phyloP scores from a whole-genome alignment of 2,113 vertebrate species.

The Bostrychus sinensis region DNA sequence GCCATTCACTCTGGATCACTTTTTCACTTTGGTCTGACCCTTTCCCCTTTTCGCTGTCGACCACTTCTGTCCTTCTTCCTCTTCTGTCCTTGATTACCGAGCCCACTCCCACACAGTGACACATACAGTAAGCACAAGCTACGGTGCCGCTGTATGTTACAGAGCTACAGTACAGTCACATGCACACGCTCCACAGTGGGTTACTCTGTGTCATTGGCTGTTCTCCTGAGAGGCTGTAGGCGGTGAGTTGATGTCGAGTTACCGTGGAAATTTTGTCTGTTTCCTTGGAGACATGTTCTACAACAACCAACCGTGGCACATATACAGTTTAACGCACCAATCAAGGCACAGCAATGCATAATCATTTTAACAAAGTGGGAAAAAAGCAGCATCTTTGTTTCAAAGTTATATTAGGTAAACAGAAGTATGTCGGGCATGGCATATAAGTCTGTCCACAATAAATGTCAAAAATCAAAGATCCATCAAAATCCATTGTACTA shows the following conservation, averaged over 20 bases:
- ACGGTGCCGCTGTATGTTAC: not conserved
- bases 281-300: conserved; percentile 49
- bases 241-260: conserved; percentile 56
- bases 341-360: not conserved
- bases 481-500: no score
- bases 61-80: conserved; percentile 2
- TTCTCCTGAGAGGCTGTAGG: conserved; percentile 66
- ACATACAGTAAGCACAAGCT: conserved; percentile 4
- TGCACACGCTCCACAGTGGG: conserved; percentile 38
- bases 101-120: conserved; percentile 7
- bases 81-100: conserved; percentile 21
- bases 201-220: conserved; percentile 65
- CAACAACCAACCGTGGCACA: conserved; percentile 22
- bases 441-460: no score
- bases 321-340: not conserved
- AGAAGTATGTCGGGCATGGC: no score
- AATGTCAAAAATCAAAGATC: no score
- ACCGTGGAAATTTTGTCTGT: conserved; percentile 58
- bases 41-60: not conserved
- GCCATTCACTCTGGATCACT: not conserved
- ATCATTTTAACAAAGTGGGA: not conserved
- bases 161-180: conserved; percentile 13
- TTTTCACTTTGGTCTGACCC: not conserved
- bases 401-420: no score
- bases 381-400: not conserved